Conservation (phyloP, 1,140 invertebrate genomes). For the Papilio glaucus region DNA sequence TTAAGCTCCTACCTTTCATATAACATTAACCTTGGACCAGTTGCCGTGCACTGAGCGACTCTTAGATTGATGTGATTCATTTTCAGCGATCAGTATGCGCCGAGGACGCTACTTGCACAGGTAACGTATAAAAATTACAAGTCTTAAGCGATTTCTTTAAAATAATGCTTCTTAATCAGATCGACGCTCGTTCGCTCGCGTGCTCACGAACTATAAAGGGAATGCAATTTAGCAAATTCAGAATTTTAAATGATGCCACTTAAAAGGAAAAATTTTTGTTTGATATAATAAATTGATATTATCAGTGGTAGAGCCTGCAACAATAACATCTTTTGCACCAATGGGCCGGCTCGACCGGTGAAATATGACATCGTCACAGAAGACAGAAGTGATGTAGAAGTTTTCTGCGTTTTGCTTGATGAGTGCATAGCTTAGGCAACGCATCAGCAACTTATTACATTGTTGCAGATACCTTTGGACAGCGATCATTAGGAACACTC, state of each 20-base stretch:
- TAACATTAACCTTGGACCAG: constrained; percentile 3
- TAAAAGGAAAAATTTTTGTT: neutral
- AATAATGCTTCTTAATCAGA: constrained; percentile 34
- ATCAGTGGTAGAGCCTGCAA: too few relatives aligned
- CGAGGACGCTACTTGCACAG: constrained; percentile 4
- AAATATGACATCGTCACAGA: too few relatives aligned
- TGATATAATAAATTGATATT: too few relatives aligned
- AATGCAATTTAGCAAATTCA: constrained; percentile 16
- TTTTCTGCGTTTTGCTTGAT: too few relatives aligned
- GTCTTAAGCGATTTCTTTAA: constrained; percentile 29
- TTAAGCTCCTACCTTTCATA: neutral
- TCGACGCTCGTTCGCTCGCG: neutral
- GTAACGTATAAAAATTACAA: constrained; percentile 15
- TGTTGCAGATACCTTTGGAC: too few relatives aligned
- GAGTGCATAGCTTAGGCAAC: too few relatives aligned
- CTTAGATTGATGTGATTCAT: constrained; percentile 16
- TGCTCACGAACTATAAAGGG: constrained; percentile 12
- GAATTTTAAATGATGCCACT: constrained; percentile 2
- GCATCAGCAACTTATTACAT: too few relatives aligned
- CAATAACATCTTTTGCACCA: too few relatives aligned
- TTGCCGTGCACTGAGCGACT: neutral
- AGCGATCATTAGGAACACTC: too few relatives aligned
- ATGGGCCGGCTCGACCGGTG: too few relatives aligned
- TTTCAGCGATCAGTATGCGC: constrained; percentile 27
- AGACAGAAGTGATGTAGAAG: too few relatives aligned